A percentile compares a stretch with the other conserved stretches of the same genome.
Conservation (phyloP, 2,797 vertebrate genomes). For the Crenuchus spilurus region DNA sequence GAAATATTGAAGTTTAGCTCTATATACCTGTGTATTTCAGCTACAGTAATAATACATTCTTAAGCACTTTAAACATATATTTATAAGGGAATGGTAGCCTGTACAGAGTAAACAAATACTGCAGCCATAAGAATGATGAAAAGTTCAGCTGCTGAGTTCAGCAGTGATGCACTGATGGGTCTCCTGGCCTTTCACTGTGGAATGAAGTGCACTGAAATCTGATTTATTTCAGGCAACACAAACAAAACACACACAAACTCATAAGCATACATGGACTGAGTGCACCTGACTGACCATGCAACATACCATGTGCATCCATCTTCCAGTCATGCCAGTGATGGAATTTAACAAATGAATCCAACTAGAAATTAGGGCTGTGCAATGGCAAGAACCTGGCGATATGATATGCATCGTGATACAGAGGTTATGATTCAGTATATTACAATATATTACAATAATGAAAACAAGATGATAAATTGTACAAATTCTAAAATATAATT, state of each 20-base stretch:
- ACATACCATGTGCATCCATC: neutral
- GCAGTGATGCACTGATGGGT: neutral
- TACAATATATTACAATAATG: no score
- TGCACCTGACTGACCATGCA: neutral
- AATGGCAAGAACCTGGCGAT: no score
- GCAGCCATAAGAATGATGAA: neutral
- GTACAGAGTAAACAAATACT: neutral
- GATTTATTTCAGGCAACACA: constrained; percentile 2
- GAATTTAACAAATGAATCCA: no score
- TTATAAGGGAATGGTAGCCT: neutral
- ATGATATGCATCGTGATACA: no score
- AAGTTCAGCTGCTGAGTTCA: neutral
- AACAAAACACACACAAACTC: neutral
- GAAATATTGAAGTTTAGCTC: no score
- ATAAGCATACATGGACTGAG: neutral
- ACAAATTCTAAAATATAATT: no score
- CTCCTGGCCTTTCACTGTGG: neutral
- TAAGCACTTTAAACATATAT: neutral
- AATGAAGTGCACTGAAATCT: neutral
- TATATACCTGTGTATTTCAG: no score
- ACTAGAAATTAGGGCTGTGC: no score
- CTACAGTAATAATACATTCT: neutral
- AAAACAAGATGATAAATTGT: no score
- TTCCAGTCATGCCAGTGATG: neutral
- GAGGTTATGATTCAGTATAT: no score